These are phyloP conservation scores for Spodoptera litura DNA, from an alignment of 1,140 invertebrate genomes.

Conservation along the genomic window DNA sequence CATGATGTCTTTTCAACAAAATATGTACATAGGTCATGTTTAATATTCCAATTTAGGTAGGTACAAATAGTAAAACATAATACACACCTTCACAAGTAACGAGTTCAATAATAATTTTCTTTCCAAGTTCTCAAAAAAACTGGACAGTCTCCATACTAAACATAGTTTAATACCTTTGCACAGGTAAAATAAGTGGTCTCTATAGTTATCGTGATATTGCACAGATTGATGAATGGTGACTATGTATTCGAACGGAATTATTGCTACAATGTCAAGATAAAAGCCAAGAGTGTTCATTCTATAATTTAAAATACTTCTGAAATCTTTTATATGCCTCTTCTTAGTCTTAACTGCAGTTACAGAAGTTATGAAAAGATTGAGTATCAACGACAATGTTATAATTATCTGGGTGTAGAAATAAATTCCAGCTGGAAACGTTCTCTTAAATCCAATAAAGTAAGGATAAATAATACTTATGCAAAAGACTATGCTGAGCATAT, in stretches of 20 bases:
- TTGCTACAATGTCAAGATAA: conserved; percentile 77
- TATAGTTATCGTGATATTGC: conserved; percentile 70
- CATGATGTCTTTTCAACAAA: too few relatives aligned
- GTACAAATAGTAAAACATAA: too few relatives aligned
- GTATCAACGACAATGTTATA: conserved; percentile 68
- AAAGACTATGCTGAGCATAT: conserved; percentile 71
- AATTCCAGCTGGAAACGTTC: conserved; percentile 67
- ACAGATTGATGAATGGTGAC: conserved; percentile 71
- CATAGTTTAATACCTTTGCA: conserved; percentile 79
- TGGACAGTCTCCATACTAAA: conserved; percentile 77
- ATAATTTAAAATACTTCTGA: conserved; percentile 70
- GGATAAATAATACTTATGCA: conserved; percentile 76
- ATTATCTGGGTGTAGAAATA: conserved; percentile 71
- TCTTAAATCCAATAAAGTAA: conserved; percentile 74
- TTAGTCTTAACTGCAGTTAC: conserved; percentile 78
- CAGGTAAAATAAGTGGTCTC: conserved; percentile 76
- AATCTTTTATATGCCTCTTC: conserved; percentile 73
- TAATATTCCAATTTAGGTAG: too few relatives aligned
- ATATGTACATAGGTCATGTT: too few relatives aligned
- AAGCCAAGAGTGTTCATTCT: conserved; percentile 79
- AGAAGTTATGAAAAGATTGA: conserved; percentile 70
- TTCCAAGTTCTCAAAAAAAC: conserved; percentile 78
- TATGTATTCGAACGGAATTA: conserved; percentile 81
- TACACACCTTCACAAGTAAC: conserved; percentile 70
- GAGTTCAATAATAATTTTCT: conserved; percentile 72